A percentile compares a stretch with the other conserved stretches of the same genome.
These are phyloP conservation scores for Cyphomyrmex costatus DNA, from an alignment of 1,140 invertebrate species.

Conservation along the genomic window DNA sequence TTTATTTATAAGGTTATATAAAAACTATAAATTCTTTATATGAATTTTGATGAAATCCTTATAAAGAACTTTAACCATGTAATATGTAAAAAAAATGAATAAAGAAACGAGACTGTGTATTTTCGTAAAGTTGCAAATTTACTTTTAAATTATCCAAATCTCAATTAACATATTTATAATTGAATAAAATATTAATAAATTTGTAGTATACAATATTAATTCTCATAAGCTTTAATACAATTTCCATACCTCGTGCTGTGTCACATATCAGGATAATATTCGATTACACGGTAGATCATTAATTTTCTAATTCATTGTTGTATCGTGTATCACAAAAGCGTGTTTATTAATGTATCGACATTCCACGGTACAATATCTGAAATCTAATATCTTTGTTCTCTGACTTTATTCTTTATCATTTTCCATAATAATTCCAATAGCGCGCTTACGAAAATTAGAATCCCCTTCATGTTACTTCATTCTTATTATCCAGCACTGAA, in stretches of 20 bases:
- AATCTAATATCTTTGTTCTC: conserved; percentile 36
- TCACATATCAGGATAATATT: conserved; percentile 18
- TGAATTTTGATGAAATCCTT: too few relatives aligned
- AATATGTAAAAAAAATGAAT: neutral
- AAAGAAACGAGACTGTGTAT: neutral
- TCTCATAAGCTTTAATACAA: conserved; percentile 3
- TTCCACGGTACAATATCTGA: neutral
- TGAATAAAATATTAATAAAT: conserved; percentile 10
- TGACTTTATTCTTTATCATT: conserved; percentile 17
- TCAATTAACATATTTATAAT: neutral
- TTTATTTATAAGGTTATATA: too few relatives aligned
- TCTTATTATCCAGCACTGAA: neutral
- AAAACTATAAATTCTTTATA: too few relatives aligned
- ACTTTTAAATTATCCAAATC: conserved; percentile 4
- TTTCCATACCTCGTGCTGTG: neutral
- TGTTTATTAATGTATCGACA: conserved; percentile 14
- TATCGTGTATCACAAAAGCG: neutral
- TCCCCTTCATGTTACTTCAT: neutral
- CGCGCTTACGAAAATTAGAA: conserved; percentile 15
- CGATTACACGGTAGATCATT: conserved; percentile 1
- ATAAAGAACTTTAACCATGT: too few relatives aligned
- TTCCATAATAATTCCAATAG: neutral
- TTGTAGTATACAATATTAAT: neutral
- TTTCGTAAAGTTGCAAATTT: neutral
- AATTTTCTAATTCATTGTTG: conserved; percentile 31